Conservation (phyloP, 2,797 vertebrate species). For the Leuciscus waleckii region DNA sequence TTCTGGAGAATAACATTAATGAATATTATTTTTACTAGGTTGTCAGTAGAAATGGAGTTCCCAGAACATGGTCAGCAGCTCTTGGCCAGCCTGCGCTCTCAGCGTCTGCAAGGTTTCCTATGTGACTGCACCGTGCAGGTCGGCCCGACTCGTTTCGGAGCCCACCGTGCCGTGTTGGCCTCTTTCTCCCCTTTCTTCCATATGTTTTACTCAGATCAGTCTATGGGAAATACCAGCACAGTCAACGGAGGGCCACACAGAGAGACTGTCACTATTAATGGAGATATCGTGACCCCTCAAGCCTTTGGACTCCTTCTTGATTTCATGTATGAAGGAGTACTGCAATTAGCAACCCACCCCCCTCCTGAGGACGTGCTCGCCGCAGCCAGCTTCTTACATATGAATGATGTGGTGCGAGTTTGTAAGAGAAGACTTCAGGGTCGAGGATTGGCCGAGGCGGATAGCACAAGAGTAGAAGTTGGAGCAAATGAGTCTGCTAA, state of each 20-base stretch:
- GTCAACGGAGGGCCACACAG: conserved; percentile 63
- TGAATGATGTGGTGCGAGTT: conserved; percentile 95
- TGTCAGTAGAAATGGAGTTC: conserved; percentile 85
- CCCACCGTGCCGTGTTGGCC: conserved; percentile 90
- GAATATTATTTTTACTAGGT: conserved; percentile 10
- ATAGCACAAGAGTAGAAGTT: conserved; percentile 91
- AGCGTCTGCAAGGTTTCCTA: conserved; percentile 92
- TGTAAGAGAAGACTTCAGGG: conserved; percentile 90
- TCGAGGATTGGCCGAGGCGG: conserved; percentile 88
- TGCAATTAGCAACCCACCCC: conserved; percentile 81
- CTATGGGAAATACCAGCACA: conserved; percentile 71
- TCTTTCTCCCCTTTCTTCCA: conserved; percentile 96
- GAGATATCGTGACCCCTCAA: conserved; percentile 90
- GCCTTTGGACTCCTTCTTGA: conserved; percentile 92
- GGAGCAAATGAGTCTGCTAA: conserved; percentile 52
- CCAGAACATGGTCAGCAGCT: conserved; percentile 92
- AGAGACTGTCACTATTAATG: conserved; percentile 85
- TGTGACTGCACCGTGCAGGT: conserved; percentile 93
- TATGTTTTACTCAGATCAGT: conserved; percentile 92
- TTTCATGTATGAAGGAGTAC: conserved; percentile 92
- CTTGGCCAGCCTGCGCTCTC: conserved; percentile 86
- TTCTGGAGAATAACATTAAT: not conserved
- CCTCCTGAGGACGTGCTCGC: conserved; percentile 92
- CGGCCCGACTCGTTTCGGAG: conserved; percentile 86
- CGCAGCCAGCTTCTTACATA: conserved; percentile 94